A percentile compares a stretch with the other conserved stretches of the same genome.
These are phyloP conservation scores for Phoxinus phoxinus DNA, from an alignment of 2,113 vertebrate species.

Conservation along the genomic window DNA sequence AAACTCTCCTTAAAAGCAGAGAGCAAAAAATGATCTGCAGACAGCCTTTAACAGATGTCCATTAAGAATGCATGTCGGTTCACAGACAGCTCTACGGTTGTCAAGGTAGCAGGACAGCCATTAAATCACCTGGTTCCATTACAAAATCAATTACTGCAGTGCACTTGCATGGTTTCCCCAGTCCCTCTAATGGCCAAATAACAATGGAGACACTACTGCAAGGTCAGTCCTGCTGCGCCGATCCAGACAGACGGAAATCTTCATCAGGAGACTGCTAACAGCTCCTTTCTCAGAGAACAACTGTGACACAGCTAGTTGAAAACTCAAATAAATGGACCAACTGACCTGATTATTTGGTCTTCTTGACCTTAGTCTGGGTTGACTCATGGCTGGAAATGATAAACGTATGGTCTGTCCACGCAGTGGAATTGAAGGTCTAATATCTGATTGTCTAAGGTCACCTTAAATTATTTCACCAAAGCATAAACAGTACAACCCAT, in stretches of 20 bases:
- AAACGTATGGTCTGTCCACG: neutral
- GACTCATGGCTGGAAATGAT: neutral
- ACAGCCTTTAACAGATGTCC: constrained; percentile 22
- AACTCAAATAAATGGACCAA: neutral
- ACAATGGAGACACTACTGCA: constrained; percentile 79
- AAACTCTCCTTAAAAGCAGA: constrained; percentile 8
- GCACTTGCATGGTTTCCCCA: constrained; percentile 81
- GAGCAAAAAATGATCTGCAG: neutral
- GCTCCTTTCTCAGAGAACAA: neutral
- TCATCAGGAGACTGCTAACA: constrained; percentile 10
- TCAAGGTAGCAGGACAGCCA: constrained; percentile 80
- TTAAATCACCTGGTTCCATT: constrained; percentile 95
- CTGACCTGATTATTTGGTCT: neutral
- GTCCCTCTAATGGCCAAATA: constrained; percentile 81
- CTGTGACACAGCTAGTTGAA: neutral
- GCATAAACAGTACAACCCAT: neutral
- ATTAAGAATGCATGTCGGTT: constrained; percentile 44
- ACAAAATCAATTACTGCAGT: constrained; percentile 94
- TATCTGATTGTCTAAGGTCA: neutral
- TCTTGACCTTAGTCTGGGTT: neutral
- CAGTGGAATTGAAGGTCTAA: neutral
- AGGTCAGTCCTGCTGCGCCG: constrained; percentile 77
- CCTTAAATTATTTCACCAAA: neutral
- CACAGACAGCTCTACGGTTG: constrained; percentile 83
- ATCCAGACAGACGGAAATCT: constrained; percentile 27